phyloP scores from a whole-genome alignment of 2,797 vertebrate genomes.

The Tapera naevia region DNA sequence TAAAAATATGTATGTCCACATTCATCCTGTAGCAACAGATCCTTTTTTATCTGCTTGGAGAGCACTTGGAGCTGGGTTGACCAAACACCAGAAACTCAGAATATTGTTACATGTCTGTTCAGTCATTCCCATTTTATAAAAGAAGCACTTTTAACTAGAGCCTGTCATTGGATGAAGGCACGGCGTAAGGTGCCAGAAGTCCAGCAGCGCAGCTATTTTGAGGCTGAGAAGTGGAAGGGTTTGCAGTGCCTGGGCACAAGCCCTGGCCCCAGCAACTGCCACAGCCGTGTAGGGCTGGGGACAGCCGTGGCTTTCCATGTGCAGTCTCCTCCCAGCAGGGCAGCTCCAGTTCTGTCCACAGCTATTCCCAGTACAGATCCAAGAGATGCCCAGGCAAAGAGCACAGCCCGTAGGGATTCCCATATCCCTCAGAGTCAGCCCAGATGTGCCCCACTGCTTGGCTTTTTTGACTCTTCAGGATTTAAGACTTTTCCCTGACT shows the following conservation, averaged over 20 bases:
- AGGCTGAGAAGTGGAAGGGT: not conserved
- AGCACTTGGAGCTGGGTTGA: not conserved
- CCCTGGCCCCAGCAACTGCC: not conserved
- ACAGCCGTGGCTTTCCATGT: fast-evolving
- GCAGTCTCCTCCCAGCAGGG: not conserved
- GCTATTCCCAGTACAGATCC: not conserved
- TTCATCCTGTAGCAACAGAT: slow-evolving; percentile 41
- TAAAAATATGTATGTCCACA: slow-evolving; percentile 16
- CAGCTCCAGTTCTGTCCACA: not conserved
- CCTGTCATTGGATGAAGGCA: not conserved
- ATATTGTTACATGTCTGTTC: not conserved
- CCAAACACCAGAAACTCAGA: slow-evolving; percentile 1
- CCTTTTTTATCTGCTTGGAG: slow-evolving; percentile 5
- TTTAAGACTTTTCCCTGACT: not conserved
- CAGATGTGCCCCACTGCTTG: not conserved
- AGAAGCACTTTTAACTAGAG: not conserved
- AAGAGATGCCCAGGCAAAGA: not conserved
- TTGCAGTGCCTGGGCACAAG: fast-evolving
- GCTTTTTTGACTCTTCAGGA: not conserved
- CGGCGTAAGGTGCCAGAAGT: not conserved
- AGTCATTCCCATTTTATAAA: not conserved
- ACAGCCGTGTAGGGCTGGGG: fast-evolving
- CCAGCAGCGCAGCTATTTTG: not conserved
- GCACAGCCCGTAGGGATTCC: not conserved
- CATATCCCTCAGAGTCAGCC: not conserved